Conservation (phyloP, 2,113 vertebrate species). For the Pyrgilauda ruficollis region DNA sequence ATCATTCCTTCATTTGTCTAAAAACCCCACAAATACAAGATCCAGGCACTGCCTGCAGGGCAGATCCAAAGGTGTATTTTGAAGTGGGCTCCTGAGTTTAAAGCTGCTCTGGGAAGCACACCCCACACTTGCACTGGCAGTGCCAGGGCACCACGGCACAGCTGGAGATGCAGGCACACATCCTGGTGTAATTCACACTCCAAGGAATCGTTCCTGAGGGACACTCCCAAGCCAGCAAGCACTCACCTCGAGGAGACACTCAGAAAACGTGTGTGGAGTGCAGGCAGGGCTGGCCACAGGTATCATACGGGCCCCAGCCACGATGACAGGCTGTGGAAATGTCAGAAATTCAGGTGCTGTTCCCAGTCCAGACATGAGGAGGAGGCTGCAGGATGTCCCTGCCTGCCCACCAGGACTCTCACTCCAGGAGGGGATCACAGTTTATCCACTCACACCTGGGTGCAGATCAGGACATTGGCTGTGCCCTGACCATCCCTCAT, state of each 20-base stretch:
- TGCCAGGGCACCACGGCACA: background rate
- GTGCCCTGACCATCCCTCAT: background rate
- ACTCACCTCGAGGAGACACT: background rate
- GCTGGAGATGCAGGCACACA: background rate
- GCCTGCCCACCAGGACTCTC: background rate
- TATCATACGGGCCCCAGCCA: background rate
- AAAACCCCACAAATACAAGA: too few relatives aligned
- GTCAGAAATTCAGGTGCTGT: background rate
- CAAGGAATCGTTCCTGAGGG: background rate
- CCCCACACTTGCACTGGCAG: background rate
- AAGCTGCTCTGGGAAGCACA: background rate
- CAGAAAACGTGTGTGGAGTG: accelerated
- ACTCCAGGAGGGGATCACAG: background rate
- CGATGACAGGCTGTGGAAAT: background rate
- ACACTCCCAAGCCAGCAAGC: background rate
- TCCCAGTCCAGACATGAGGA: background rate
- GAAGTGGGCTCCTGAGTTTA: background rate
- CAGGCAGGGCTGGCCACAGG: background rate
- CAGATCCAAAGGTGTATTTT: background rate
- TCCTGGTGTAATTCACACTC: background rate
- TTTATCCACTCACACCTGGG: background rate
- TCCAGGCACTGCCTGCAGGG: background rate
- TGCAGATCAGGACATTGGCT: background rate
- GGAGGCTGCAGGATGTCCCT: background rate
- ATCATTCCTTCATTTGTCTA: too few relatives aligned